Evolutionary conservation across 92 coral and sea anemone species (phyloP).

Genomic region (Actinernus sp.): DNA sequence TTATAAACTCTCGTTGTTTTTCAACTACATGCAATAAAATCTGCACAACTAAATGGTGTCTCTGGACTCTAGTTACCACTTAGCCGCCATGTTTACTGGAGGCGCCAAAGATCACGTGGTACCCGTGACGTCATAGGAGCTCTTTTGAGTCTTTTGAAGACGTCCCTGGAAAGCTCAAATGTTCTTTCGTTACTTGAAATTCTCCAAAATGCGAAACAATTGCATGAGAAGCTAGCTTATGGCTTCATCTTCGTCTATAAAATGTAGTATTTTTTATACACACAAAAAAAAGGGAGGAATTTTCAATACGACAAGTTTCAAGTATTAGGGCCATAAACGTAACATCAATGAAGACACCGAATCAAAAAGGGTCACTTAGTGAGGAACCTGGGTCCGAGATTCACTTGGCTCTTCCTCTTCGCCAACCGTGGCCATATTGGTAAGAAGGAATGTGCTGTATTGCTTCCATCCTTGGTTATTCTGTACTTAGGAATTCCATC

Average conservation of each 20-base stretch:
- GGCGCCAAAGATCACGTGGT: conserved; percentile 85
- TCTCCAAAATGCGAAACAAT: too few relatives aligned
- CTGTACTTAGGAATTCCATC: conserved; percentile 29
- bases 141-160: not conserved
- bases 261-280: too few relatives aligned
- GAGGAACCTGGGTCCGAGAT: conserved; percentile 29
- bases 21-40: conserved; percentile 2
- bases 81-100: conserved; percentile 91
- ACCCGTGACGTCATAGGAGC: conserved; percentile 40
- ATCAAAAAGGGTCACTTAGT: conserved; percentile 4
- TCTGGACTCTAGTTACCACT: conserved; percentile 5
- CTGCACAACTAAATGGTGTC: not conserved
- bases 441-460: conserved; percentile 26
- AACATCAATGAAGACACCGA: not conserved
- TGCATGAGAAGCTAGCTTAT: too few relatives aligned
- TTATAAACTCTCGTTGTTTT: conserved; percentile 5
- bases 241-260: too few relatives aligned
- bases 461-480: conserved; percentile 18
- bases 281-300: too few relatives aligned
- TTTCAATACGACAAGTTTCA: not conserved
- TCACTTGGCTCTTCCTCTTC: conserved; percentile 56
- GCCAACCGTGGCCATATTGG: conserved; percentile 97
- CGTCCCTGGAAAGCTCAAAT: conserved; percentile 2
- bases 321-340: not conserved
- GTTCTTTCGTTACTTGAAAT: too few relatives aligned